Conservation (phyloP, 2,113 vertebrate species). For the Dryoscopus gambensis region DNA sequence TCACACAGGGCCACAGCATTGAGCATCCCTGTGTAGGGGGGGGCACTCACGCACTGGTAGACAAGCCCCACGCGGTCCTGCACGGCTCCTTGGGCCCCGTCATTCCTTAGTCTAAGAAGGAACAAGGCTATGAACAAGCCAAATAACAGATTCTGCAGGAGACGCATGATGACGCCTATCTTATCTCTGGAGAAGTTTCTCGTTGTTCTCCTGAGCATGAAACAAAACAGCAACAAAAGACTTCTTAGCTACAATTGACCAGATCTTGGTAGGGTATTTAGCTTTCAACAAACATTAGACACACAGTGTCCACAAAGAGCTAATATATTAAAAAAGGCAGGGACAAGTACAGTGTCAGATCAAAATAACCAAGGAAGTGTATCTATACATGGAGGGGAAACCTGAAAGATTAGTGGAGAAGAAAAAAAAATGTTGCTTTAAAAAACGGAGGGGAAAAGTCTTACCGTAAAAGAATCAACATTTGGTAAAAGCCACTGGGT, state of each 20-base stretch:
- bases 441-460: accelerated
- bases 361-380: background rate
- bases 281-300: background rate
- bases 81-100: slow-evolving; percentile 82
- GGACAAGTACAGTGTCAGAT: background rate
- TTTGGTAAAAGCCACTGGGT: slow-evolving; percentile 76
- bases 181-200: slow-evolving; percentile 87
- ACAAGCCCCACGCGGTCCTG: slow-evolving; percentile 91
- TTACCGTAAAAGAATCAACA: slow-evolving; percentile 86
- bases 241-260: background rate
- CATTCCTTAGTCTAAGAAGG: slow-evolving; percentile 76
- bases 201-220: slow-evolving; percentile 76
- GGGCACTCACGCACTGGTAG: slow-evolving; percentile 86
- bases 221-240: background rate
- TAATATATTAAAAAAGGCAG: background rate
- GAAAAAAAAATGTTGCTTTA: background rate
- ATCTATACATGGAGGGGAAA: background rate
- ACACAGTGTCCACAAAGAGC: background rate
- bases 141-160: slow-evolving; percentile 90
- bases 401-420: background rate
- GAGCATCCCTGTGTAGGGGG: slow-evolving; percentile 92
- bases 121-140: slow-evolving; percentile 88
- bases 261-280: background rate
- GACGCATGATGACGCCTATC: slow-evolving; percentile 86
- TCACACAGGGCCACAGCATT: slow-evolving; percentile 92